Base-by-base conservation (phyloP, 2,797 vertebrate species). In the Sebastes ruberrimus region DNA sequence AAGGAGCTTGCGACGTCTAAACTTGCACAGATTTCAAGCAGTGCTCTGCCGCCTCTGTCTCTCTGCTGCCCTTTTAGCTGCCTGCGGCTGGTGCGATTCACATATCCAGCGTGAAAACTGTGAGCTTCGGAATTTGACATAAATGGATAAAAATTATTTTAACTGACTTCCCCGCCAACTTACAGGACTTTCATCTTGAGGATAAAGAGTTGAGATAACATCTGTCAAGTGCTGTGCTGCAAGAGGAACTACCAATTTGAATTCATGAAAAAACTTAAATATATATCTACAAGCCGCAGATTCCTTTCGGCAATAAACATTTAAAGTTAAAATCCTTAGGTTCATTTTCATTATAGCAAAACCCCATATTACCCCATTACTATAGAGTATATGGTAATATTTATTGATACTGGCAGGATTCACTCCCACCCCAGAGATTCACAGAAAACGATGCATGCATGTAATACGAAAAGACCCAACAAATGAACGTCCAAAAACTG, bases 1-100 rank as follows among this genome's bases (percentile, higher is more conserved):
- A 70, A 69, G 74, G 82, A 38, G 69, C 71, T 76, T 28, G 18
- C 66, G 10, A 38, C 27, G 2, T 82, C 64, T 76, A 32, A 76
- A 76, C 59, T 71, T 53, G 62, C 46, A 70, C 27, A 79, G 69
- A 76, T 62, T 78, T 72, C 27, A 70, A 68, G 77, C 53, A 14
- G 72, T 6, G 1, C 55, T 14, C 35, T 27, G 10, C 5, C 3
- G 28, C 20, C 60, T 67, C 70, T 3, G 11, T 78, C 46, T 59
- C 30, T 49, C 25, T 3, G 53, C 63, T 63, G 69, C 25, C 74
- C 61, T 81, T 42, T 77, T 74, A 52, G 46, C 70, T n/a, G 28
- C 22, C 33, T 27, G 16, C 5, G 25, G 60, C 56, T 32, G 65
- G 23, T 20, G 25, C 11, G 42, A 28, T 25, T 69, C 68, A 75